A percentile compares a stretch with the other conserved stretches of the same genome.
These are phyloP conservation scores for Anadara kagoshimensis DNA, from an alignment of 1,140 invertebrate species.

Conservation along the genomic window DNA sequence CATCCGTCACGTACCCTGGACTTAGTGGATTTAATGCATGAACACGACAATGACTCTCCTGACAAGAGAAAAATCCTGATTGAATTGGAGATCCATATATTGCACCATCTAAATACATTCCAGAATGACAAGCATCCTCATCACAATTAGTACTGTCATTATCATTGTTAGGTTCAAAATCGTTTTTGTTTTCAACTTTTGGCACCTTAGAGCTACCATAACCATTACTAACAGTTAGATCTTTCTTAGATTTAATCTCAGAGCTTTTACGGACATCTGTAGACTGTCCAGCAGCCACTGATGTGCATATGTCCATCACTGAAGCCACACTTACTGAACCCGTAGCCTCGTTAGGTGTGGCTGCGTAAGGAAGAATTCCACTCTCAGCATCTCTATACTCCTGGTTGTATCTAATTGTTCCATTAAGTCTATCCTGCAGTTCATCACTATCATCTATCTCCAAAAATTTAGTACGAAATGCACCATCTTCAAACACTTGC, in stretches of 20 bases:
- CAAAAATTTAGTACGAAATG: conserved; percentile 41
- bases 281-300: too few species aligned
- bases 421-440: conserved; percentile 39
- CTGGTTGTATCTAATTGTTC: conserved; percentile 52
- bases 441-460: conserved; percentile 45
- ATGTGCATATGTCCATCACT: too few species aligned
- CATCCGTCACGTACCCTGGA: too few species aligned
- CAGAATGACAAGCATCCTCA: conserved; percentile 24
- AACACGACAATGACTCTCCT: not conserved
- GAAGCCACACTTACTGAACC: not conserved
- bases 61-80: conserved; percentile 22
- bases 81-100: conserved; percentile 32
- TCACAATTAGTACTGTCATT: not conserved
- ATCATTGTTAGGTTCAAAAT: too few species aligned
- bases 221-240: too few species aligned
- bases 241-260: too few species aligned
- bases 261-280: too few species aligned
- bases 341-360: not conserved
- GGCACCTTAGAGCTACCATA: too few species aligned
- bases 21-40: not conserved
- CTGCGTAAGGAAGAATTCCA: not conserved
- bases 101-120: conserved; percentile 37
- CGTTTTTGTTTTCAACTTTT: too few species aligned
- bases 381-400: conserved; percentile 54
- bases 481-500: conserved; percentile 49